A percentile compares a stretch with the other conserved stretches of the same genome.
These are phyloP conservation scores for Poeciliopsis prolifica DNA, from an alignment of 2,113 vertebrate genomes.

Conservation along the genomic window DNA sequence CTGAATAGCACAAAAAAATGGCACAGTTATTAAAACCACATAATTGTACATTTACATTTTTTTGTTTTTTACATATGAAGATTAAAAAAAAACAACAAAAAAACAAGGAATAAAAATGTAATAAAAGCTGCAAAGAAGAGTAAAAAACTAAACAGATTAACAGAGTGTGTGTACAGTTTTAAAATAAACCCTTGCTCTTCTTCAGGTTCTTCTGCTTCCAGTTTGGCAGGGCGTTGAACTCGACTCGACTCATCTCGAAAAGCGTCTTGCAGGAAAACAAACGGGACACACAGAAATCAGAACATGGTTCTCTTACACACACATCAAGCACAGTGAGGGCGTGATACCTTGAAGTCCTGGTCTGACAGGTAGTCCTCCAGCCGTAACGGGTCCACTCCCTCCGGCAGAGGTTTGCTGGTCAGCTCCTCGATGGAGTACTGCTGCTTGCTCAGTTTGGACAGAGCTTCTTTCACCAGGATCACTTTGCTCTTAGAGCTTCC, in stretches of 20 bases:
- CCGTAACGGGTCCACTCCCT: constrained; percentile 83
- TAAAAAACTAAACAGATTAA: constrained; percentile 9
- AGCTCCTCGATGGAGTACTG: constrained; percentile 83
- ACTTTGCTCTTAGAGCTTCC: constrained; percentile 73
- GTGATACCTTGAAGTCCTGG: constrained; percentile 81
- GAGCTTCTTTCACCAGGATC: constrained; percentile 78
- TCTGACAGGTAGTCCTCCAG: constrained; percentile 84
- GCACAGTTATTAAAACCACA: constrained; percentile 41
- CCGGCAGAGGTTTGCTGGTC: constrained; percentile 76
- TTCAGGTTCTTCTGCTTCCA: constrained; percentile 85
- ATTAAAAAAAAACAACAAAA: constrained; percentile 12
- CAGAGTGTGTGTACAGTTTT: constrained; percentile 34
- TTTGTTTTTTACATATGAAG: constrained; percentile 47
- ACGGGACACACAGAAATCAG: background rate
- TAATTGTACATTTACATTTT: constrained; percentile 62
- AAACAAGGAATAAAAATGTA: background rate
- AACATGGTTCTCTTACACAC: background rate
- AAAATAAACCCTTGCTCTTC: constrained; percentile 83
- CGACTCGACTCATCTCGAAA: constrained; percentile 79
- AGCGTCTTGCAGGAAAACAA: constrained; percentile 64
- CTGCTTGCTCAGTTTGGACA: constrained; percentile 77
- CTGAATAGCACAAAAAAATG: constrained; percentile 24
- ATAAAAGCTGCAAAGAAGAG: constrained; percentile 23
- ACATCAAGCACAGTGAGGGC: background rate
- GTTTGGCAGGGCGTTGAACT: constrained; percentile 81